Conservation (phyloP, 1,140 invertebrate genomes). For the Helicoverpa armigera region DNA sequence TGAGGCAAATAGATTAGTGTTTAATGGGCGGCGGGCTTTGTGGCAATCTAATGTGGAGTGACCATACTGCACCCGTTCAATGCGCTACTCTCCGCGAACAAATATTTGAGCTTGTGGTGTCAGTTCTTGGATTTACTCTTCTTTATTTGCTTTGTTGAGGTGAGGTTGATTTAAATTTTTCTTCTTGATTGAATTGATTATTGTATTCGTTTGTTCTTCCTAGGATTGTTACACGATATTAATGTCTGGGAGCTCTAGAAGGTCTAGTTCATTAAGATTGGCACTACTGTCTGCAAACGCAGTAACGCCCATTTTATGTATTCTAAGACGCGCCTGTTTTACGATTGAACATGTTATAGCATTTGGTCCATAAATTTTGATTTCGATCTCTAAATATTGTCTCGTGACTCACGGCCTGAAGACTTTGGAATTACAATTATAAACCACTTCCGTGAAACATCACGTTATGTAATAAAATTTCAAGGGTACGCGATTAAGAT, state of each 20-base stretch:
- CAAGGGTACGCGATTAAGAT: conserved; percentile 10
- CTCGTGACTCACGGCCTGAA: conserved; percentile 42
- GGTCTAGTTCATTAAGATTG: neutral
- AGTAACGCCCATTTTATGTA: conserved; percentile 51
- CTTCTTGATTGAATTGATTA: neutral
- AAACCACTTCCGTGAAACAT: conserved; percentile 39
- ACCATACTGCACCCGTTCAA: neutral
- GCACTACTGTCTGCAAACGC: conserved; percentile 1
- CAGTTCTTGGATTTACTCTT: neutral
- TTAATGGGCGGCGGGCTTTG: conserved; percentile 20
- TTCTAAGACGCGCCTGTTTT: conserved; percentile 54
- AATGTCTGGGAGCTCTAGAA: neutral
- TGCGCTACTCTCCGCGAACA: neutral
- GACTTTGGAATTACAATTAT: conserved; percentile 41
- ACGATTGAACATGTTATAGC: conserved; percentile 51
- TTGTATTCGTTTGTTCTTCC: too few species aligned
- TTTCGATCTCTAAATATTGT: conserved; percentile 54
- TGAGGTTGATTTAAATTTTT: neutral
- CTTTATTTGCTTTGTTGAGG: neutral
- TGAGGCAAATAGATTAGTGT: conserved; percentile 25
- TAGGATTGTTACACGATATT: too few species aligned
- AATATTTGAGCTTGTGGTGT: neutral
- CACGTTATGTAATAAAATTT: conserved; percentile 37
- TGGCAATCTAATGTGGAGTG: conserved; percentile 18
- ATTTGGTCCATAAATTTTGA: conserved; percentile 56